Percentiles rank a stretch among this genome's conserved stretches.
Conservation (phyloP, 2,888 invertebrate genomes). For the Syritta pipiens region DNA sequence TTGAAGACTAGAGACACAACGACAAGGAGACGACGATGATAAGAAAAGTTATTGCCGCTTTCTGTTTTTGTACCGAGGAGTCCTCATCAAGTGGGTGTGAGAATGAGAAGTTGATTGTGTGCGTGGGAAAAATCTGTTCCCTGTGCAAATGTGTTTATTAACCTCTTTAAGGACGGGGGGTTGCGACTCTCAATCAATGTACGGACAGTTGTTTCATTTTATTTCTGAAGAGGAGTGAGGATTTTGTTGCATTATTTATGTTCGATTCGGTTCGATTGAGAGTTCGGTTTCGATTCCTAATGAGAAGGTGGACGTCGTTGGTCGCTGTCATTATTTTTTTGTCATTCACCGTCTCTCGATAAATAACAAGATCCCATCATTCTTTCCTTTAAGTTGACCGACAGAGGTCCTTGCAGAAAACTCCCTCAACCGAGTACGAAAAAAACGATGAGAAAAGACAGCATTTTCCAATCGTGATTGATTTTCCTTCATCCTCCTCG, state of each 20-base stretch:
- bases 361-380: too few species aligned
- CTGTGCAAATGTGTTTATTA: constrained; percentile 31
- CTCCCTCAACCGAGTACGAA: background rate
- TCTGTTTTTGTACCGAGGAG: too few species aligned
- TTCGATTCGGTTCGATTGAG: background rate
- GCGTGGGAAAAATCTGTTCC: background rate
- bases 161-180: constrained; percentile 17
- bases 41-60: constrained; percentile 9
- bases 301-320: background rate
- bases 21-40: background rate
- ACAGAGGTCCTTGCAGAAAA: too few species aligned
- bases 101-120: background rate
- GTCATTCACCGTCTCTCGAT: too few species aligned
- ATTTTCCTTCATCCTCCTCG: background rate
- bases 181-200: constrained; percentile 8
- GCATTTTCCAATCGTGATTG: constrained; percentile 13
- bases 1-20: constrained; percentile 20
- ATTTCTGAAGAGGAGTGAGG: background rate
- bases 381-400: background rate
- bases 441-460: background rate
- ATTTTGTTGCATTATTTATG: background rate
- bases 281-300: background rate
- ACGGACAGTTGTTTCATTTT: background rate
- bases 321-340: constrained; percentile 2
- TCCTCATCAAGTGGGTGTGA: too few species aligned